A percentile compares a stretch with the other conserved stretches of the same genome.
These are phyloP conservation scores for Rhinichthys osculus DNA, from an alignment of 2,797 vertebrate species.

Conservation along the genomic window DNA sequence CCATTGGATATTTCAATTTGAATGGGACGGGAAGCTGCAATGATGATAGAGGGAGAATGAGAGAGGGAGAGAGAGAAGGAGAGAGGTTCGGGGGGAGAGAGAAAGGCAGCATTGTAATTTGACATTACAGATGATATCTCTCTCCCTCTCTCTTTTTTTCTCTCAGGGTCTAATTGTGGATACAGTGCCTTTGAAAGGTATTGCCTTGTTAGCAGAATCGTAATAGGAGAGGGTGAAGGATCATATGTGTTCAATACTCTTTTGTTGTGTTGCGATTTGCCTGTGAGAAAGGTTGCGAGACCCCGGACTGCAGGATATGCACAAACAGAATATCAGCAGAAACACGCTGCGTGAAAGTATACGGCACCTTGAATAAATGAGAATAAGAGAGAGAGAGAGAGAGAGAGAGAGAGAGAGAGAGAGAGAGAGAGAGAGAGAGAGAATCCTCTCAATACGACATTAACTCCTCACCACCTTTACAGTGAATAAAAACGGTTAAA, in stretches of 20 bases:
- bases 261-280: conserved; percentile 67
- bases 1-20: conserved; percentile 63
- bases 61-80: conserved; percentile 1
- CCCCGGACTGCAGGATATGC: conserved; percentile 60
- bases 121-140: conserved; percentile 67
- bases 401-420: no score
- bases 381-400: conserved; percentile 1
- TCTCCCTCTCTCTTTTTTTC: conserved; percentile 44
- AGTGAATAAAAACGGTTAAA: not conserved
- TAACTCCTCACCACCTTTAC: not conserved
- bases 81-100: conserved; percentile 21
- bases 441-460: not conserved
- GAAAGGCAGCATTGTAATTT: conserved; percentile 56
- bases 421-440: no score
- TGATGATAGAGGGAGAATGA: conserved; percentile 31
- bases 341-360: conserved; percentile 57
- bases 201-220: conserved; percentile 83
- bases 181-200: conserved; percentile 74
- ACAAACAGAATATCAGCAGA: conserved; percentile 70
- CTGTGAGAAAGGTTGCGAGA: conserved; percentile 74
- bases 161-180: conserved; percentile 66
- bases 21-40: conserved; percentile 54
- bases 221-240: conserved; percentile 79
- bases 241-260: conserved; percentile 79
- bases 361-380: conserved; percentile 14